Evolutionary conservation across 2,113 vertebrate genomes (phyloP).

Genomic region (cattle (Bos taurus)): DNA sequence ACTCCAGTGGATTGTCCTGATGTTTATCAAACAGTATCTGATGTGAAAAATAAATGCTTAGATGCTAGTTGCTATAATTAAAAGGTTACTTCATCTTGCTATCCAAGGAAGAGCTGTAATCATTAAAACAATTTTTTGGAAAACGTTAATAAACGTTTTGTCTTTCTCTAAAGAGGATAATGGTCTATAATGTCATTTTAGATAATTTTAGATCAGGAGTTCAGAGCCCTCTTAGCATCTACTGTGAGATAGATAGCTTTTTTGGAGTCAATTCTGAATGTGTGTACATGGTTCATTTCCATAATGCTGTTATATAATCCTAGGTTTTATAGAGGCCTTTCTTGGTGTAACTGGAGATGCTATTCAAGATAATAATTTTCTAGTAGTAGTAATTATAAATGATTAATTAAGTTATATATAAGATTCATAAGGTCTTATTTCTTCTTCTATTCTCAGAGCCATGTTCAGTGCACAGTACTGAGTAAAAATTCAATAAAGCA

Average conservation of each 20-base stretch:
- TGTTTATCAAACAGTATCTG: not conserved
- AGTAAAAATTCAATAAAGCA: conserved; percentile 9
- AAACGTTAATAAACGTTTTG: not conserved
- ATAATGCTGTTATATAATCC: not conserved
- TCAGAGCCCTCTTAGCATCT: not conserved
- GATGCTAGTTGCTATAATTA: not conserved
- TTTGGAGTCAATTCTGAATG: not conserved
- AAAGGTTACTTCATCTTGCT: not conserved
- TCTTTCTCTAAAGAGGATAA: not conserved
- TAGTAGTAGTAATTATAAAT: not conserved
- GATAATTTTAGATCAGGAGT: not conserved
- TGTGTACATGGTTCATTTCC: not conserved
- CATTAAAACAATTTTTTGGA: not conserved
- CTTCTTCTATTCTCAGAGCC: not conserved
- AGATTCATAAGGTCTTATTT: not conserved
- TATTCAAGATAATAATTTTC: not conserved
- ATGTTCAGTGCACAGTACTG: not conserved
- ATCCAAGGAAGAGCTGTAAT: not conserved
- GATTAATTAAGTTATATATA: not conserved
- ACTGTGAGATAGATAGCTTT: not conserved
- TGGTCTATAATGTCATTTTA: not conserved
- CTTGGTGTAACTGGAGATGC: not conserved
- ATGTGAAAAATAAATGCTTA: not conserved
- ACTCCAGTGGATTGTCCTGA: not conserved
- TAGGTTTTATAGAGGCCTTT: not conserved